These are phyloP conservation scores for Choreutis nemorana DNA, from an alignment of 2,888 invertebrate species.

Conservation along the genomic window DNA sequence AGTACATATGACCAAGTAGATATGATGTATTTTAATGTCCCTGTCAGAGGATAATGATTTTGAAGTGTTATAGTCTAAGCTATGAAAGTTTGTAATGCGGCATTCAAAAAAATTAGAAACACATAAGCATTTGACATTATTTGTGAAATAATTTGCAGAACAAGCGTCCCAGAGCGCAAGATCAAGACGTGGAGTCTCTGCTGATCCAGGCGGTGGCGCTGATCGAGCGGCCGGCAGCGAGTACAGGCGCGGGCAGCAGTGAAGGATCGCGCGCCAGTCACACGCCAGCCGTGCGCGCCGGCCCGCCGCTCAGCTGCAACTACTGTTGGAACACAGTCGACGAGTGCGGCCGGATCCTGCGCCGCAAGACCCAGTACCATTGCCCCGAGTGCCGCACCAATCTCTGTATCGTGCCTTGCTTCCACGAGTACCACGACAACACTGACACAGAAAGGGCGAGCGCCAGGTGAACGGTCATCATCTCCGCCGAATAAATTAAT, in stretches of 20 bases:
- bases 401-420: conserved; percentile 88
- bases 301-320: conserved; percentile 87
- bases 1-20: too few relatives aligned
- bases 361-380: conserved; percentile 88
- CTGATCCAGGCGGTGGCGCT: conserved; percentile 29
- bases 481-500: background rate
- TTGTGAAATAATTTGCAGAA: conserved; percentile 17
- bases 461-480: background rate
- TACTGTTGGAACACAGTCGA: conserved; percentile 93
- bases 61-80: too few relatives aligned
- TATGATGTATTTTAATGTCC: too few relatives aligned
- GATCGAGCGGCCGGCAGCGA: conserved; percentile 14
- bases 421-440: conserved; percentile 83
- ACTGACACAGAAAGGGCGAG: conserved; percentile 17
- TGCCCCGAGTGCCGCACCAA: conserved; percentile 91
- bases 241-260: conserved; percentile 14
- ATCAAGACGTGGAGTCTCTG: conserved; percentile 27
- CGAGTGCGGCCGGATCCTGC: conserved; percentile 79
- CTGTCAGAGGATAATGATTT: too few relatives aligned
- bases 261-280: conserved; percentile 72
- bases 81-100: too few relatives aligned
- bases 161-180: conserved; percentile 19
- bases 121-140: too few relatives aligned
- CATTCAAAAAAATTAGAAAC: too few relatives aligned
- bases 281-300: conserved; percentile 83